Conservation (phyloP, 2,797 vertebrate species). For the Calcarius lapponicus region DNA sequence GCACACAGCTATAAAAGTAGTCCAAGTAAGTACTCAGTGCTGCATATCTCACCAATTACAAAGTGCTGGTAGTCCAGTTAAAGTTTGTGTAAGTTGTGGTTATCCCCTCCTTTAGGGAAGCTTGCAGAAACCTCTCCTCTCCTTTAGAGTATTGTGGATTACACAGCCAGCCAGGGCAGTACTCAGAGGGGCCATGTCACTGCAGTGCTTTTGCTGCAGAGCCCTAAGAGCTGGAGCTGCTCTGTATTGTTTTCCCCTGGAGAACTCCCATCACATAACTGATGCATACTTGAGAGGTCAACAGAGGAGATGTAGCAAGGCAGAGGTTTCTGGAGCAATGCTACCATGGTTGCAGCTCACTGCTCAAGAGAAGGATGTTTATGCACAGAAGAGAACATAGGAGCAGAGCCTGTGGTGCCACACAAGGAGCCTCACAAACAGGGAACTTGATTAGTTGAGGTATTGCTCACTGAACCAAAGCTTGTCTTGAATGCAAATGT, state of each 20-base stretch:
- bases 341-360: neutral
- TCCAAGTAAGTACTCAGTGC: neutral
- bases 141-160: neutral
- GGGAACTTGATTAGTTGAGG: neutral
- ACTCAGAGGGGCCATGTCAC: fast-evolving
- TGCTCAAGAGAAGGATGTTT: neutral
- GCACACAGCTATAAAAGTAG: neutral
- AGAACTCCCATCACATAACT: neutral
- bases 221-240: neutral
- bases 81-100: neutral
- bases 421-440: neutral
- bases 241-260: neutral
- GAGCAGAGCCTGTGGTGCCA: neutral
- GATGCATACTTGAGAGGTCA: neutral
- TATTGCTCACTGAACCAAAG: neutral
- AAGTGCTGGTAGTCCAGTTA: neutral
- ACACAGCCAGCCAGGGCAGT: neutral
- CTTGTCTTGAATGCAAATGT: neutral
- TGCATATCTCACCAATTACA: neutral
- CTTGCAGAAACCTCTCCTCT: neutral
- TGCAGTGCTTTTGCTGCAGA: neutral
- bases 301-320: neutral
- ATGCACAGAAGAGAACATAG: neutral
- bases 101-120: neutral
- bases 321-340: neutral